Conservation (phyloP, 2,113 vertebrate genomes). For the Semnornis frantzii region DNA sequence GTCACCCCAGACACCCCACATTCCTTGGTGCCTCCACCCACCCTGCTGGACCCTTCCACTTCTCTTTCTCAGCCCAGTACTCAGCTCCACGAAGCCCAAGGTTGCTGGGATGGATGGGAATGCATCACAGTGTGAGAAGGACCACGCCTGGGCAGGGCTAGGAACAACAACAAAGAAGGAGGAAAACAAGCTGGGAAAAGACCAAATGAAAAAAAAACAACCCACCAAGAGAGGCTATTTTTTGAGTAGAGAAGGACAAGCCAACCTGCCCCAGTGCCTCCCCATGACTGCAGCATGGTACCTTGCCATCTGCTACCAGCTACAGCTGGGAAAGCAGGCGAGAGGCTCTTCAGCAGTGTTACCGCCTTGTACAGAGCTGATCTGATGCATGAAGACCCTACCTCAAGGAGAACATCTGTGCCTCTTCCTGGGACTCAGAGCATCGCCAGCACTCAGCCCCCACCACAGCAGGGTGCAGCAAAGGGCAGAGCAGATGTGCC, state of each 20-base stretch:
- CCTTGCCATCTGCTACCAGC: neutral
- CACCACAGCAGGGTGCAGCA: neutral
- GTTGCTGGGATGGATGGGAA: neutral
- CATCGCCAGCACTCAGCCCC: neutral
- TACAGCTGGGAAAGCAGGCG: neutral
- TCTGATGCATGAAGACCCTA: neutral
- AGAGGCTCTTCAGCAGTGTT: neutral
- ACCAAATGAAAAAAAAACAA: neutral
- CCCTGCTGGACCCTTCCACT: neutral
- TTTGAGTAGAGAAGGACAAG: neutral
- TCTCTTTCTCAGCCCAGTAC: neutral
- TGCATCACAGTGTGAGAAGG: neutral
- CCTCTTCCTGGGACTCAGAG: neutral
- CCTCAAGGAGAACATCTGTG: neutral
- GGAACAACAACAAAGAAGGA: neutral
- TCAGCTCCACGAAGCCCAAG: neutral
- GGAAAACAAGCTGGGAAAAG: neutral
- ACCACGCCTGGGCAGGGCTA: neutral
- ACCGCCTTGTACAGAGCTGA: neutral
- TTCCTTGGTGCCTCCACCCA: conserved; percentile 7
- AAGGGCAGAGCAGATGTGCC: neutral
- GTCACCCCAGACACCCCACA: neutral
- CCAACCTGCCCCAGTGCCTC: rapidly evolving
- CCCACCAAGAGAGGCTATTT: neutral
- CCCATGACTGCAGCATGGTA: neutral